phyloP scores from a whole-genome alignment of 2,888 invertebrate genomes.

The Cerceris rybyensis region DNA sequence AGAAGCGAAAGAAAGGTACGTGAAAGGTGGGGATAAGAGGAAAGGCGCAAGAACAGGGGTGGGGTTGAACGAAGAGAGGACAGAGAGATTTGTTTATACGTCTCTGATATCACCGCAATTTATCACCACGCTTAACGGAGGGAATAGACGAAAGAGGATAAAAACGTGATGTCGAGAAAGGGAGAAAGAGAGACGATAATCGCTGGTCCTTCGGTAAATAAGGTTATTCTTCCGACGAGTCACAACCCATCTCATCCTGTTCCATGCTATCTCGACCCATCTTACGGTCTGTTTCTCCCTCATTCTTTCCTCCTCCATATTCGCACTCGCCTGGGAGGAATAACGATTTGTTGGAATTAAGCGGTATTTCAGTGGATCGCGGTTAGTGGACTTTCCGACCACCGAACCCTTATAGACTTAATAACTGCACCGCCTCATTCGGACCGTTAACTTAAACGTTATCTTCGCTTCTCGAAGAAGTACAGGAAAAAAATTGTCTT shows the following conservation, averaged over 20 bases:
- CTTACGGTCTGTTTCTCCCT: slow-evolving; percentile 42
- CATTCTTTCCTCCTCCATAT: slow-evolving; percentile 50
- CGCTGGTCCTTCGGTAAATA: slow-evolving; percentile 57
- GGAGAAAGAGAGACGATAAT: slow-evolving; percentile 39
- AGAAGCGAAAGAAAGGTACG: slow-evolving; percentile 4
- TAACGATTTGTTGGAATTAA: slow-evolving; percentile 53
- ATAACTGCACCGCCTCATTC: background rate
- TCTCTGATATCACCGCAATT: slow-evolving; percentile 45
- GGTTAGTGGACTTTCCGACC: slow-evolving; percentile 13
- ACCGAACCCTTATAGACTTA: slow-evolving; percentile 12
- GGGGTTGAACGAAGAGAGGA: slow-evolving; percentile 9
- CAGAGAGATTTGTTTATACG: slow-evolving; percentile 54
- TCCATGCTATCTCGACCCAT: slow-evolving; percentile 41
- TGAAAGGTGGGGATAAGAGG: background rate
- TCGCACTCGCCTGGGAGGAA: slow-evolving; percentile 38
- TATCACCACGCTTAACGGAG: slow-evolving; percentile 40
- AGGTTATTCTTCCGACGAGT: slow-evolving; percentile 54
- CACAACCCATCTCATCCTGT: slow-evolving; percentile 46
- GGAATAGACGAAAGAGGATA: slow-evolving; percentile 6
- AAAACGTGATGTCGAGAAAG: slow-evolving; percentile 1
- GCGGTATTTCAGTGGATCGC: slow-evolving; percentile 33
- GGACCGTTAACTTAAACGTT: background rate
- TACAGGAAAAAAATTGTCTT: too few relatives aligned
- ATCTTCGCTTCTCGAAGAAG: too few relatives aligned
- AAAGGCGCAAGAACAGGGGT: background rate